phyloP scores from a whole-genome alignment of 2,888 invertebrate species.

The Rhagium mordax region DNA sequence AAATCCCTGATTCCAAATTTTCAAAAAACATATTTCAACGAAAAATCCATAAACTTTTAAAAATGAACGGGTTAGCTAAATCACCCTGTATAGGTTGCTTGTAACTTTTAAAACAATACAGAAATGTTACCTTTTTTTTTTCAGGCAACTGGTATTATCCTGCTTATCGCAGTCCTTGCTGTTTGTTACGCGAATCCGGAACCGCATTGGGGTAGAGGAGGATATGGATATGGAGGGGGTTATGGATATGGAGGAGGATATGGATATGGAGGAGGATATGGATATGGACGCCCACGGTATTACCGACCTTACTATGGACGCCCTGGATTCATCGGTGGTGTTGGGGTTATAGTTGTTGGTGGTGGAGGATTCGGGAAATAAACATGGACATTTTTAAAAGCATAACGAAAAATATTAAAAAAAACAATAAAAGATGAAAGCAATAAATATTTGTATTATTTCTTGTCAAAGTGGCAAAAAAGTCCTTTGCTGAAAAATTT shows the following conservation, averaged over 20 bases:
- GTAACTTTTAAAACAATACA: no score
- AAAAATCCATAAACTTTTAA: no score
- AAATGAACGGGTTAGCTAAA: no score
- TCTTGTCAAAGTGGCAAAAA: no score
- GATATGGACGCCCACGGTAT: neutral
- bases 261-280: constrained; percentile 8
- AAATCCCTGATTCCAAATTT: no score
- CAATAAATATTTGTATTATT: no score
- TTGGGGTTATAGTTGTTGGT: neutral
- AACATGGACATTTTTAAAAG: neutral
- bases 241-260: neutral
- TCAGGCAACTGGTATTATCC: neutral
- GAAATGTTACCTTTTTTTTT: neutral
- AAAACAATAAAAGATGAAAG: no score
- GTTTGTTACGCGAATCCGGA: neutral
- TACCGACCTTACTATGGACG: neutral
- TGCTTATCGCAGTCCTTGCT: neutral
- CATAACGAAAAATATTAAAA: no score
- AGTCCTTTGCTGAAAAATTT: no score
- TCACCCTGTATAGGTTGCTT: no score
- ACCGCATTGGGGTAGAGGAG: neutral
- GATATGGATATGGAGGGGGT: neutral
- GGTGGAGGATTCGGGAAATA: neutral
- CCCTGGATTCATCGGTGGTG: neutral
- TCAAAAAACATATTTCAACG: no score